Evolutionary conservation across 2,888 invertebrate genomes (phyloP).

Genomic region (Chymomyza procnemis): DNA sequence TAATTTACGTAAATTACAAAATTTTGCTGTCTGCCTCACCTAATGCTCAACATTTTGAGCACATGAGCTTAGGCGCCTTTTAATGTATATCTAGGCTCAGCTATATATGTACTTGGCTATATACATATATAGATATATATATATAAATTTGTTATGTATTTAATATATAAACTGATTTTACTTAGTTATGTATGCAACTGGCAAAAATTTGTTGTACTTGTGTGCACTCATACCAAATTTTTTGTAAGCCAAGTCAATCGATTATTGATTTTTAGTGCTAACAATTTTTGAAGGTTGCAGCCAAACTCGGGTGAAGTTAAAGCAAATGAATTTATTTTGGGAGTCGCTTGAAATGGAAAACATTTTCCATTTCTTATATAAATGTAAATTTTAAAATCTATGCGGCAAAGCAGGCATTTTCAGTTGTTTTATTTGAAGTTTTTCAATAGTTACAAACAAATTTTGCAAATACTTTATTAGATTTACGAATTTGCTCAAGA

Average conservation of each 20-base stretch:
- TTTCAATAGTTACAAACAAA: neutral
- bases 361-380: neutral
- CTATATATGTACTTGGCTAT: conserved; percentile 7
- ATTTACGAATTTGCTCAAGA: neutral
- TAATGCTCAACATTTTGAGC: conserved; percentile 29
- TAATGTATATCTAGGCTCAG: too few species aligned
- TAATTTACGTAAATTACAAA: conserved; percentile 71
- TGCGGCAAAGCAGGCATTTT: neutral
- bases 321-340: neutral
- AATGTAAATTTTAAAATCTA: neutral
- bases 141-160: conserved; percentile 1
- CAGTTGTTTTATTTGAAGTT: neutral
- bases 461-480: neutral
- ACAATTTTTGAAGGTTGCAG: conserved; percentile 52
- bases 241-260: conserved; percentile 44
- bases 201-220: conserved; percentile 10
- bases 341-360: neutral
- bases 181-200: conserved; percentile 1
- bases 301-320: conserved; percentile 31
- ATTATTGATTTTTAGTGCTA: conserved; percentile 58
- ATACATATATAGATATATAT: conserved; percentile 7
- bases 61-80: neutral
- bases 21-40: conserved; percentile 35
- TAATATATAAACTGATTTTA: neutral
- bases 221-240: conserved; percentile 37